Base-by-base conservation (phyloP, 2,797 vertebrate genomes). In the Epinephelus malabaricus region DNA sequence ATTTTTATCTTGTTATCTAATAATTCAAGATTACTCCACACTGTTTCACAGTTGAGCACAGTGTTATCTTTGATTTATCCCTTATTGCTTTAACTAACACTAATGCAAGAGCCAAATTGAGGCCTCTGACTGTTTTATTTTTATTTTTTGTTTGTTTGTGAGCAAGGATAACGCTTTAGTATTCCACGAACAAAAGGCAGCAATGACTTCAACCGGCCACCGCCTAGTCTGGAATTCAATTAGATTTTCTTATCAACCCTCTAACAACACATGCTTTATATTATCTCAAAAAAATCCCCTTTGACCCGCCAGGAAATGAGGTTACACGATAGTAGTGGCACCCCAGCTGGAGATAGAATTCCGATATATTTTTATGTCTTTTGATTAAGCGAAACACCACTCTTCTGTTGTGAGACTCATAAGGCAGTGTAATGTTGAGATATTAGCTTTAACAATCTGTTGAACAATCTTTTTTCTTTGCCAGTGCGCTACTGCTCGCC, bases 1-100 rank as follows among this genome's bases (percentile, higher is more conserved):
- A 82, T 87, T 90, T 90, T 89, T 90, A 91, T 93, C 73, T 85
- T 64, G 87, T 89, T 90, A 89, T 94, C 92, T 92, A 94, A 93
- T 94, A 91, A 92, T 86, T 93, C 77, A 34, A 68, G 62, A 87
- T 86, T 58, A 76, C 80, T 61, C 62, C 45, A 6, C 5, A 43
- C 63, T n/a, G 74, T 65, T 76, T 55, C 64, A 49, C 72, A 38
- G 63, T 55, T 53, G 73, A 78, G 78, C 68, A 30, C 61, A 27
- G 76, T 11, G 81, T 86, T 83, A 80, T 84, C 81, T 84, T 53
- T 77, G 69, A 90, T 86, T 86, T 59, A 85, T 79, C 85, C 62
- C 4, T 83, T 73, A 85, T 50, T 54, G 78, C 81, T 68, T 71
- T 72, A 84, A 83, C 83, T 67, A 74, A 65, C 69, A 15, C 65